Base-by-base conservation (phyloP, 2,888 invertebrate species). In the Ceramica pisi region DNA sequence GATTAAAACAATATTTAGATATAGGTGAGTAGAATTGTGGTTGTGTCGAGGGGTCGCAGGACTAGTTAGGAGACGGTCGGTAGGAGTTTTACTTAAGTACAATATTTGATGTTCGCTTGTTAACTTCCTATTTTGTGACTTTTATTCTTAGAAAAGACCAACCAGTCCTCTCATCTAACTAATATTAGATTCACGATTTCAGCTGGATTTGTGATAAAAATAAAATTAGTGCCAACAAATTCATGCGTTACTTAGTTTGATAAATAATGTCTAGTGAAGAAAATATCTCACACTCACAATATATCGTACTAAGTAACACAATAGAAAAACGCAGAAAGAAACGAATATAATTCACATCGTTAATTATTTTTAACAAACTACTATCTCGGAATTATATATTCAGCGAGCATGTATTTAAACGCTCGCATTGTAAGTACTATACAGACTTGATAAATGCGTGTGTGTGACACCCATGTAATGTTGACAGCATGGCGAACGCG, bases 401-500 rank as follows among this genome's bases (percentile, higher is more conserved):
- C 62, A 14, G 44, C 53, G 16, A 50, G 46, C 46, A 69, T 69
- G 56, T 78, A 71, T 71, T 69, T 53, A 65, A 62, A 67, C 59
- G 23, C 26, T 23, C 46, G 41, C 41, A 63, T 77, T 66, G 21
- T 51, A n/a, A n/a, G n/a, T n/a, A 66, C 72, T 67, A 64, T 64
- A 16, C 65, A 26, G 48, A 56, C 57, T 67, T 56, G 61, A 31
- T 64, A 50, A 81, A 77, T 68, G 46, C 35, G 50, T 78, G 35
- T 65, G 60, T 81, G 65, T 50, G 48, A 68, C 70, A 74, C 75
- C 62, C 70, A 77, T 79, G 55, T 78, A 72, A 77, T 73, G 81
- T 78, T 75, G 61, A 69, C 67, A 71, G 80, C 75, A 81, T 72
- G 64, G 75, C 87, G 81, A 88, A 86, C 91, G 90, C 84, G 91